phyloP scores from a whole-genome alignment of 2,888 invertebrate genomes.

The Drosophila diplacantha region DNA sequence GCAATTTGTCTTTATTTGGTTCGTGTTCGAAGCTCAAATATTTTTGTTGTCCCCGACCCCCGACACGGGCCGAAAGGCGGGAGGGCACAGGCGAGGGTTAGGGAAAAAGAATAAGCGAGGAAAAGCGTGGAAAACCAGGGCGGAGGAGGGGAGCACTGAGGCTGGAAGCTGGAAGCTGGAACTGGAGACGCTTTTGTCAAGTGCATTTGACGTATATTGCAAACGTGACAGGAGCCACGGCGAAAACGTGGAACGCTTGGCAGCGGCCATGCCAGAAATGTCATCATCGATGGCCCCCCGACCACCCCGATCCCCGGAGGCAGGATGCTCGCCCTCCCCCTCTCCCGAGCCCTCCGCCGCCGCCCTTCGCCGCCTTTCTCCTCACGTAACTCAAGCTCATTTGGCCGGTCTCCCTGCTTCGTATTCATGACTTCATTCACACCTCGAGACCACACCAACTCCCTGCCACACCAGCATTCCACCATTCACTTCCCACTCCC shows the following conservation, averaged over 20 bases:
- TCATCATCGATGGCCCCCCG: constrained; percentile 42
- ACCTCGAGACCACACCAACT: constrained; percentile 21
- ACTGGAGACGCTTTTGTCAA: constrained; percentile 44
- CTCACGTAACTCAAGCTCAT: constrained; percentile 34
- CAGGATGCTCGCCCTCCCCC: background rate
- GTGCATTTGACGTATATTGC: constrained; percentile 73
- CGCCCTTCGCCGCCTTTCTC: constrained; percentile 1
- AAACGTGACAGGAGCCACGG: constrained; percentile 63
- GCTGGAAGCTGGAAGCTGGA: constrained; percentile 7
- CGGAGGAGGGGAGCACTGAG: constrained; percentile 1
- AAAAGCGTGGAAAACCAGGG: background rate
- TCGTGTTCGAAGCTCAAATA: constrained; percentile 71
- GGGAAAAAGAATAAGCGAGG: background rate
- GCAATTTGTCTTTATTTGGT: constrained; percentile 76
- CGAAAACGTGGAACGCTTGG: constrained; percentile 31
- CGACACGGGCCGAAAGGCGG: background rate
- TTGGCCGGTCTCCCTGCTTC: constrained; percentile 32
- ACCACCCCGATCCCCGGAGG: background rate
- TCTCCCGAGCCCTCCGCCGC: no score
- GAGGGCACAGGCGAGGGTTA: background rate
- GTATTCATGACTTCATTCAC: constrained; percentile 44
- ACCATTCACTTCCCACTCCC: background rate
- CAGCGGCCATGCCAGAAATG: constrained; percentile 34
- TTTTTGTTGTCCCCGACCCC: constrained; percentile 41
- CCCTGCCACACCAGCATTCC: background rate